A percentile compares a stretch with the other conserved stretches of the same genome.
Evolutionary conservation across 2,113 vertebrate species (phyloP).

Genomic region (Empidonax alnorum): DNA sequence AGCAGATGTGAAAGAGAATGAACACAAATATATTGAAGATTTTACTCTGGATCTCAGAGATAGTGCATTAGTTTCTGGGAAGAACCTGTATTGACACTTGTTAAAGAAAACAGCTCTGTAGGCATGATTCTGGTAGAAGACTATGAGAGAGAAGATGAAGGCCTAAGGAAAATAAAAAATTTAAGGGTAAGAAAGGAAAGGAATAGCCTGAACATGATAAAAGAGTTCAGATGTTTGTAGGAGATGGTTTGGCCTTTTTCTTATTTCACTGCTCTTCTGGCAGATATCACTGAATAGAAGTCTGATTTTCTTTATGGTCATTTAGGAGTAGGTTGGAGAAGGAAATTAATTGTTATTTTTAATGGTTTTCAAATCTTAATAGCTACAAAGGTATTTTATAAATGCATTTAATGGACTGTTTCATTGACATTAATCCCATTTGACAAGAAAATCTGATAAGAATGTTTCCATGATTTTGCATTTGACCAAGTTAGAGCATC

Average conservation of each 20-base stretch:
- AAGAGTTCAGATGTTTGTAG: neutral
- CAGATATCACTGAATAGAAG: neutral
- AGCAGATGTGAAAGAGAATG: neutral
- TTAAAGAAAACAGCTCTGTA: neutral
- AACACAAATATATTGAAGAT: neutral
- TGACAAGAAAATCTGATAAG: constrained; percentile 29
- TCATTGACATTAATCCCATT: neutral
- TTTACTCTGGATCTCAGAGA: neutral
- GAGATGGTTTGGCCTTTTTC: neutral
- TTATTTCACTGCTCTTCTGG: neutral
- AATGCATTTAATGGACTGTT: constrained; percentile 23
- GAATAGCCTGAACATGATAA: neutral
- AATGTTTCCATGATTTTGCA: neutral
- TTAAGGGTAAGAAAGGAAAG: neutral
- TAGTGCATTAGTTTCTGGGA: neutral
- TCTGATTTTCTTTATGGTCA: neutral
- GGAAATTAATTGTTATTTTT: neutral
- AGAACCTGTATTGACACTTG: neutral
- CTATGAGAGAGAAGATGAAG: neutral
- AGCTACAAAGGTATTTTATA: neutral
- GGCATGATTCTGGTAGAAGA: neutral
- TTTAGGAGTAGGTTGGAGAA: neutral
- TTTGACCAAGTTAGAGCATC: constrained; percentile 23
- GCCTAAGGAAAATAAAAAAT: neutral
- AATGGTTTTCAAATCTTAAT: constrained; percentile 10